A percentile compares a stretch with the other conserved stretches of the same genome.
Evolutionary conservation across 2,797 vertebrate species (phyloP).

Genomic region (Cossypha heuglini): DNA sequence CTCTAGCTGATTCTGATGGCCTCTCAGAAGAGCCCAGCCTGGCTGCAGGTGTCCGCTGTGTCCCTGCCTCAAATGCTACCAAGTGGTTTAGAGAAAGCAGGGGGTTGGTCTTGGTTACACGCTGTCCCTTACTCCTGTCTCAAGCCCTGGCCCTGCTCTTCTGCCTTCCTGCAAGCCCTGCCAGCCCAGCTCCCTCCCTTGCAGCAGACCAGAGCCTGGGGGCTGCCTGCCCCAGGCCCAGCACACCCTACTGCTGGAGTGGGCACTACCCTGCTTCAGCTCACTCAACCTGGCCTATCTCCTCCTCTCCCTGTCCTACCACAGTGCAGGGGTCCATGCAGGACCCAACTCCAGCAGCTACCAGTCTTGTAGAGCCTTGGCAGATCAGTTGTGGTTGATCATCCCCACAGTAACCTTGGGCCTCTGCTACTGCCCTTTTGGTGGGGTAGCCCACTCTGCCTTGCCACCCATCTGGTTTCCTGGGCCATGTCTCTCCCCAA

Average conservation of each 20-base stretch:
- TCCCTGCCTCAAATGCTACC: accelerated
- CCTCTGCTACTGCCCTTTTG: not conserved
- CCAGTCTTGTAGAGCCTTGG: not conserved
- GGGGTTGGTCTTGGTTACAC: accelerated
- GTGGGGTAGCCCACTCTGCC: not conserved
- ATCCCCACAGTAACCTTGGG: not conserved
- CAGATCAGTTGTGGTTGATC: not conserved
- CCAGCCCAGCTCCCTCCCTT: accelerated
- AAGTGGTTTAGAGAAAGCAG: not conserved
- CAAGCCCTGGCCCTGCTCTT: not conserved
- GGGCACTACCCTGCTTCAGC: not conserved
- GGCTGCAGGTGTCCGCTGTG: not conserved
- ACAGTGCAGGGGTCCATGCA: not conserved
- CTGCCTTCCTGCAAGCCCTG: not conserved
- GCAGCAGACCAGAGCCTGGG: accelerated
- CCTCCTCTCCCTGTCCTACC: not conserved
- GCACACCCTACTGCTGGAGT: accelerated
- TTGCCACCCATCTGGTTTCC: not conserved
- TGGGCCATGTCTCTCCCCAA: not conserved
- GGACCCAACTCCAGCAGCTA: not conserved
- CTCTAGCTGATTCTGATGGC: not conserved
- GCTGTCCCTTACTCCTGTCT: not conserved
- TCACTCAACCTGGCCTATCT: not conserved
- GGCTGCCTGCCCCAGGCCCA: not conserved
- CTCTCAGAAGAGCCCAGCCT: not conserved